phyloP scores from a whole-genome alignment of 2,888 invertebrate genomes.

The Maniola hyperantus region DNA sequence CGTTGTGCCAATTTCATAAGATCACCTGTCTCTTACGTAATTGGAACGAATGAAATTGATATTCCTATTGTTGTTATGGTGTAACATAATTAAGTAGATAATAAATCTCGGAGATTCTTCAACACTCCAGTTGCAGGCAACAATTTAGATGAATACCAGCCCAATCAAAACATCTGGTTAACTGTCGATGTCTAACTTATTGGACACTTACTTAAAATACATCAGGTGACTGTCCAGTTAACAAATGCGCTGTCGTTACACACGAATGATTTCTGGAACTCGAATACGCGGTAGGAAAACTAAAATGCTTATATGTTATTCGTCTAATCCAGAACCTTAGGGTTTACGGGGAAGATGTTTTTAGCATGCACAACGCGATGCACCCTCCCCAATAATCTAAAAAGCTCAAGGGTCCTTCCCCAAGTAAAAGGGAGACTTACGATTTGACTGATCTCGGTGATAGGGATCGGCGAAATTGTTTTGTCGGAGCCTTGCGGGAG shows the following conservation, averaged over 20 bases:
- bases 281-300: constrained; percentile 28
- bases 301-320: constrained; percentile 25
- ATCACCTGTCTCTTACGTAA: constrained; percentile 38
- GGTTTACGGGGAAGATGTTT: constrained; percentile 7
- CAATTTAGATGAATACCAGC: constrained; percentile 16
- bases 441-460: constrained; percentile 86
- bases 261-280: constrained; percentile 28
- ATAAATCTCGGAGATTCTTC: background rate
- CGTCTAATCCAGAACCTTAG: constrained; percentile 5
- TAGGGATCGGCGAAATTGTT: constrained; percentile 82
- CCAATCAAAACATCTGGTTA: constrained; percentile 20
- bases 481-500: constrained; percentile 82
- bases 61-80: constrained; percentile 36
- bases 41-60: constrained; percentile 36
- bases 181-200: constrained; percentile 17
- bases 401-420: constrained; percentile 36
- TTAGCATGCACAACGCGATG: constrained; percentile 28
- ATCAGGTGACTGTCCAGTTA: constrained; percentile 5
- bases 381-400: constrained; percentile 28
- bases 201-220: constrained; percentile 13
- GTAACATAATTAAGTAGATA: constrained; percentile 28
- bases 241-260: constrained; percentile 7
- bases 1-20: constrained; percentile 37
- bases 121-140: background rate
- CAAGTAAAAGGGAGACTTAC: constrained; percentile 72